A percentile compares a stretch with the other conserved stretches of the same genome.
phyloP scores from a whole-genome alignment of 2,888 invertebrate genomes.

The Syritta pipiens region DNA sequence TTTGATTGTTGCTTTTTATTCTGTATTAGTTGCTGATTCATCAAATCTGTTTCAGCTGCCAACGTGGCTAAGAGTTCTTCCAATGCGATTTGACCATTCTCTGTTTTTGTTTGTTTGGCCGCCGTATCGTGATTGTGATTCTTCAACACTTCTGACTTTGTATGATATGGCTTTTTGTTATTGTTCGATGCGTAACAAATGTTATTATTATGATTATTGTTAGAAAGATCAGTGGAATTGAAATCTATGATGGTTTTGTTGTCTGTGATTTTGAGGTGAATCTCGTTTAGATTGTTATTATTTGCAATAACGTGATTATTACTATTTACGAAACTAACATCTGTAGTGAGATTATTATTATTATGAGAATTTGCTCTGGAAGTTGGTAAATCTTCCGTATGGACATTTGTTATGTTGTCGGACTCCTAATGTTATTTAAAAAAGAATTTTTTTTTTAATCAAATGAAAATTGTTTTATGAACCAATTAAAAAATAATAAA shows the following conservation, averaged over 20 bases:
- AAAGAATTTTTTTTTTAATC: too few species aligned
- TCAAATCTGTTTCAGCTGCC: constrained; percentile 69
- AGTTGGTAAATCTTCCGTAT: constrained; percentile 46
- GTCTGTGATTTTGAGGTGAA: constrained; percentile 46
- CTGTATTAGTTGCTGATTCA: constrained; percentile 66
- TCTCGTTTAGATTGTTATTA: constrained; percentile 51
- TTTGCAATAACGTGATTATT: constrained; percentile 40
- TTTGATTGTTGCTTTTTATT: constrained; percentile 23
- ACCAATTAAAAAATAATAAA: constrained; percentile 13
- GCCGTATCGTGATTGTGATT: constrained; percentile 39
- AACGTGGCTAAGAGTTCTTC: constrained; percentile 70
- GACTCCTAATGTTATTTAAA: constrained; percentile 69
- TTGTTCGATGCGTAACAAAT: constrained; percentile 49
- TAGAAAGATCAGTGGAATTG: constrained; percentile 58
- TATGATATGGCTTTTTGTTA: constrained; percentile 45
- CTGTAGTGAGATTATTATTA: constrained; percentile 52
- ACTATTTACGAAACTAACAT: constrained; percentile 44
- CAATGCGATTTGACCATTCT: constrained; percentile 69
- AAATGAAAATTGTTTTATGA: constrained; percentile 34
- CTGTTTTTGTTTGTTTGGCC: constrained; percentile 54
- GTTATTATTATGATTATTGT: constrained; percentile 62
- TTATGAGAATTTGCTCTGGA: constrained; percentile 50
- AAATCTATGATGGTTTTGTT: constrained; percentile 52
- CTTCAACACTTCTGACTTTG: constrained; percentile 33
- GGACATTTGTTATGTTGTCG: constrained; percentile 66